These are phyloP conservation scores for Rhabdophis nuchalis DNA, from an alignment of 2,797 vertebrate genomes.

Conservation along the genomic window DNA sequence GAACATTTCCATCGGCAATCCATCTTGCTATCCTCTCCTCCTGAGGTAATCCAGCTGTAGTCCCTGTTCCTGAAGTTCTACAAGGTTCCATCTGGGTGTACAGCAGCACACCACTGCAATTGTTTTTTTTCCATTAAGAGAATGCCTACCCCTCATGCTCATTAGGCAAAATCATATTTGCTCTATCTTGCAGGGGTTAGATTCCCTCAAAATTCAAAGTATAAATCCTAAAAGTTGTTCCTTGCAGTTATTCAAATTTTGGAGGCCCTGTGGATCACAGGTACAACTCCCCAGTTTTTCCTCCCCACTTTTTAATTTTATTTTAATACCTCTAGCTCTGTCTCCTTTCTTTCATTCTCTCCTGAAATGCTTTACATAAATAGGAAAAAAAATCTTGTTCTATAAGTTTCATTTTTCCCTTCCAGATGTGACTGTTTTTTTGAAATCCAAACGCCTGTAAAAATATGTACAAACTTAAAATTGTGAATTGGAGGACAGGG, in stretches of 20 bases:
- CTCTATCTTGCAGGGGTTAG: neutral
- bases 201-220: neutral
- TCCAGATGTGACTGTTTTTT: slow-evolving; percentile 65
- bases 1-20: neutral
- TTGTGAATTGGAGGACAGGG: slow-evolving; percentile 36
- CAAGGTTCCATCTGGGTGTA: neutral
- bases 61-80: neutral
- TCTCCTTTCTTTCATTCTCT: slow-evolving; percentile 31
- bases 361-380: slow-evolving; percentile 51
- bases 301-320: slow-evolving; percentile 3
- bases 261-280: slow-evolving; percentile 16
- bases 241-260: neutral
- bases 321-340: neutral
- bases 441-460: slow-evolving; percentile 68
- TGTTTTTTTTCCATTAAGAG: neutral
- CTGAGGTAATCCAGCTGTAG: neutral
- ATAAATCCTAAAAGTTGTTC: neutral
- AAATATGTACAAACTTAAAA: slow-evolving; percentile 59
- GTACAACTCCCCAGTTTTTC: slow-evolving; percentile 19
- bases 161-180: neutral
- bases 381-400: slow-evolving; percentile 33
- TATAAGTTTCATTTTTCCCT: slow-evolving; percentile 40
- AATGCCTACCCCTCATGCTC: neutral
- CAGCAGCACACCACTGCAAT: neutral
- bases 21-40: neutral